Percentiles rank a stretch among this genome's conserved stretches.
Conservation (phyloP, 2,113 vertebrate species). For the Nannospalax galili region DNA sequence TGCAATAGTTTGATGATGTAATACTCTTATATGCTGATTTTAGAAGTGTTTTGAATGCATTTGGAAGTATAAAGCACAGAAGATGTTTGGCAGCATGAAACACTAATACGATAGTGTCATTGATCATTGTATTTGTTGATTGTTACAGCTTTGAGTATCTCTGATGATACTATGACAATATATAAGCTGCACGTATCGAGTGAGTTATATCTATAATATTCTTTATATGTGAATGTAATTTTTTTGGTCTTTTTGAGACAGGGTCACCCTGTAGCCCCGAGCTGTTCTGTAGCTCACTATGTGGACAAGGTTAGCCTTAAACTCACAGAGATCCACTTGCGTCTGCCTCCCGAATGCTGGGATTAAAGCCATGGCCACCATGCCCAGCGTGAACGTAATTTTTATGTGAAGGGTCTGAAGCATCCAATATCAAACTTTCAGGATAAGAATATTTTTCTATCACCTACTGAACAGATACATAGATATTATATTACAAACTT, state of each 20-base stretch:
- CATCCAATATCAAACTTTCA: neutral
- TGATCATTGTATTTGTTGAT: neutral
- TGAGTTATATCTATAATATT: neutral
- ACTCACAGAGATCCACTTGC: too few species aligned
- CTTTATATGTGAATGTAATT: rapidly evolving
- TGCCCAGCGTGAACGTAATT: too few species aligned
- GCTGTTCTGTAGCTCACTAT: too few species aligned
- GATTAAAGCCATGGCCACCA: too few species aligned
- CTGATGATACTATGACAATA: too few species aligned
- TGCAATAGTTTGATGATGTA: neutral
- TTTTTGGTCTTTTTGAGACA: too few species aligned
- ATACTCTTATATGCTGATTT: neutral
- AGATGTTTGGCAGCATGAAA: neutral
- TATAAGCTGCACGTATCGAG: neutral
- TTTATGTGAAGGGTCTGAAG: neutral
- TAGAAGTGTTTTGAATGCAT: neutral
- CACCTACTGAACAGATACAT: neutral
- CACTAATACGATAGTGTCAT: neutral
- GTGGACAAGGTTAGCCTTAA: too few species aligned
- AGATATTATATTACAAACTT: neutral
- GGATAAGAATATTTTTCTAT: neutral
- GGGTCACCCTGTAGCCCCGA: too few species aligned
- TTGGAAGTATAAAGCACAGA: neutral
- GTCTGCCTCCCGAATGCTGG: too few species aligned
- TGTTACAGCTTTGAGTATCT: too few species aligned